These are phyloP conservation scores for Leptinotarsa haldemani DNA, from an alignment of 2,888 invertebrate species.

Conservation along the genomic window DNA sequence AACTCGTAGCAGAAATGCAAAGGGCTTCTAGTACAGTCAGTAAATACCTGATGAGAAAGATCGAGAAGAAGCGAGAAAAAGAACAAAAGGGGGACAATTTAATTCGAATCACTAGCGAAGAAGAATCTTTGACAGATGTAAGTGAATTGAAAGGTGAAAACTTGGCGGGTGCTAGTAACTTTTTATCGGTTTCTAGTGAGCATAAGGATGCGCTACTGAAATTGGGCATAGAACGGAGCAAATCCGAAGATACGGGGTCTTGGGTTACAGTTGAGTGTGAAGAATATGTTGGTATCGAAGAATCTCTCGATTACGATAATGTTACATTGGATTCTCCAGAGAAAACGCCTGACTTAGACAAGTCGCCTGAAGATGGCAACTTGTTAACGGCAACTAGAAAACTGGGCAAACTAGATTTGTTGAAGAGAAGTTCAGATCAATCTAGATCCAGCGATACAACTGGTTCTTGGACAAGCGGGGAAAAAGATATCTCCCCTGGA, in stretches of 20 bases:
- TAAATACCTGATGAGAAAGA: constrained; percentile 60
- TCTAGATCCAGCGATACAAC: constrained; percentile 83
- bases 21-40: constrained; percentile 61
- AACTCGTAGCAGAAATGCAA: constrained; percentile 61
- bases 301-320: constrained; percentile 70
- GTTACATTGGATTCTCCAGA: constrained; percentile 59
- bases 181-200: constrained; percentile 67
- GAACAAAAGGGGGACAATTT: constrained; percentile 67
- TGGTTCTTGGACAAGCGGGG: constrained; percentile 82
- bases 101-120: constrained; percentile 71
- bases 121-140: constrained; percentile 77
- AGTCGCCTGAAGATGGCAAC: constrained; percentile 45
- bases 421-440: constrained; percentile 79
- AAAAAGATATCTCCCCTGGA: constrained; percentile 77
- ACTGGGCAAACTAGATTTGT: constrained; percentile 67
- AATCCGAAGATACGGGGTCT: constrained; percentile 77
- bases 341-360: constrained; percentile 48
- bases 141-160: constrained; percentile 70
- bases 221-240: constrained; percentile 67
- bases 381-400: constrained; percentile 67
- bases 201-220: constrained; percentile 68
- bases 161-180: constrained; percentile 63
- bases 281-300: constrained; percentile 74
- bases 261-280: constrained; percentile 78
- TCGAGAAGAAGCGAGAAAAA: constrained; percentile 55